Conservation (phyloP, 1,140 invertebrate genomes). For the Phymastichus coffea region DNA sequence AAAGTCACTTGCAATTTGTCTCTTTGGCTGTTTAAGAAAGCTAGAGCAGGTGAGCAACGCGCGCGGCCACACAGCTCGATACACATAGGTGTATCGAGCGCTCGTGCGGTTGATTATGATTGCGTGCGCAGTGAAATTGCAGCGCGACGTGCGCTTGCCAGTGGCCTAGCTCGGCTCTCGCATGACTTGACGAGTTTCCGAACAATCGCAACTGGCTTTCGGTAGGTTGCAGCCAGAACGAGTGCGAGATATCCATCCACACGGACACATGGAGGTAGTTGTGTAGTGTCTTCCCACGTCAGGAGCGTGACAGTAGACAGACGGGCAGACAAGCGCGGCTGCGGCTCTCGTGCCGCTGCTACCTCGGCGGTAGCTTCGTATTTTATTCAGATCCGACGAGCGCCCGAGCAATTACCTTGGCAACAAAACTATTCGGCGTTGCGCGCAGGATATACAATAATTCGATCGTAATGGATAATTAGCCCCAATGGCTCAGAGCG, state of each 20-base stretch:
- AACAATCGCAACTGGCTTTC: constrained; percentile 56
- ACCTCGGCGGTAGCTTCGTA: constrained; percentile 53
- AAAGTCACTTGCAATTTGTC: too few species aligned
- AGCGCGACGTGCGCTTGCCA: constrained; percentile 25
- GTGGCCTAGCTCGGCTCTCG: constrained; percentile 36
- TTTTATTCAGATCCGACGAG: constrained; percentile 57
- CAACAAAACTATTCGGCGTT: constrained; percentile 29
- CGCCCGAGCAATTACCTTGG: constrained; percentile 54
- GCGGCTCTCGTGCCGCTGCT: background rate
- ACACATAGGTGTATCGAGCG: too few species aligned
- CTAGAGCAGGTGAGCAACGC: too few species aligned
- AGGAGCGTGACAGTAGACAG: background rate
- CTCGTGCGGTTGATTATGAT: constrained; percentile 51
- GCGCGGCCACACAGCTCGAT: too few species aligned
- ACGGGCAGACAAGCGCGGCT: constrained; percentile 30
- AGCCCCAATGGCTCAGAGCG: constrained; percentile 32
- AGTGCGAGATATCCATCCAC: too few species aligned
- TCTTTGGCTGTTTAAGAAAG: too few species aligned
- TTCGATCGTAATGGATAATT: constrained; percentile 49
- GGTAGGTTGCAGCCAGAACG: constrained; percentile 43
- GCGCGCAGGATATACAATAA: background rate
- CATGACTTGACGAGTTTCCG: constrained; percentile 53
- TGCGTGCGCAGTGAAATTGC: constrained; percentile 53
- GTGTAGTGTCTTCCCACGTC: constrained; percentile 39
- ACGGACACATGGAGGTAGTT: too few species aligned